phyloP scores from a whole-genome alignment of 2,888 invertebrate species.

The Mesorhabditis belari region DNA sequence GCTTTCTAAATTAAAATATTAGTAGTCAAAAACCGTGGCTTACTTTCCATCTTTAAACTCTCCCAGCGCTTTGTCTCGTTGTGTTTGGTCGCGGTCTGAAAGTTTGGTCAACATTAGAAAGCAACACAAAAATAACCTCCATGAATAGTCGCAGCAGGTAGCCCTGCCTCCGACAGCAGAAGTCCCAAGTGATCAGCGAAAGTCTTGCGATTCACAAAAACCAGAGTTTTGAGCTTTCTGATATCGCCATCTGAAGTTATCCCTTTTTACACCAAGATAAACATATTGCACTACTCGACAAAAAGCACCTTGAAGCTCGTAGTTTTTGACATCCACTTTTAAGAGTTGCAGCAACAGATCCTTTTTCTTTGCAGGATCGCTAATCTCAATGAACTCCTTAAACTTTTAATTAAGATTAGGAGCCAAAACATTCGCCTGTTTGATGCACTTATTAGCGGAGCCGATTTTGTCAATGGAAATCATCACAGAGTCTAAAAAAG shows the following conservation, averaged over 20 bases:
- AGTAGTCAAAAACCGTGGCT: too few species aligned
- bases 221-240: constrained; percentile 57
- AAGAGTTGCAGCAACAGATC: constrained; percentile 69
- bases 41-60: too few species aligned
- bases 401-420: too few species aligned
- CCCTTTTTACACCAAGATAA: too few species aligned
- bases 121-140: too few species aligned
- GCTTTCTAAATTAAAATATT: too few species aligned
- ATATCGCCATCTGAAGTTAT: constrained; percentile 16
- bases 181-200: constrained; percentile 83
- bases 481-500: constrained; percentile 74
- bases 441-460: constrained; percentile 82
- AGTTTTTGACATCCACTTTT: constrained; percentile 44
- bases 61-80: too few species aligned
- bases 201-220: constrained; percentile 84
- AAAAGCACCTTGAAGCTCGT: too few species aligned
- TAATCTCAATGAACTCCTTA: constrained; percentile 36
- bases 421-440: constrained; percentile 70
- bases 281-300: neutral
- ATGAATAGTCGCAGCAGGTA: constrained; percentile 66
- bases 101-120: too few species aligned
- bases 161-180: constrained; percentile 71
- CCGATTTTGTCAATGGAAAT: constrained; percentile 84
- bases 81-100: too few species aligned
- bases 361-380: constrained; percentile 66